These are phyloP conservation scores for Climacteris rufus DNA, from an alignment of 2,113 vertebrate species.

Conservation along the genomic window DNA sequence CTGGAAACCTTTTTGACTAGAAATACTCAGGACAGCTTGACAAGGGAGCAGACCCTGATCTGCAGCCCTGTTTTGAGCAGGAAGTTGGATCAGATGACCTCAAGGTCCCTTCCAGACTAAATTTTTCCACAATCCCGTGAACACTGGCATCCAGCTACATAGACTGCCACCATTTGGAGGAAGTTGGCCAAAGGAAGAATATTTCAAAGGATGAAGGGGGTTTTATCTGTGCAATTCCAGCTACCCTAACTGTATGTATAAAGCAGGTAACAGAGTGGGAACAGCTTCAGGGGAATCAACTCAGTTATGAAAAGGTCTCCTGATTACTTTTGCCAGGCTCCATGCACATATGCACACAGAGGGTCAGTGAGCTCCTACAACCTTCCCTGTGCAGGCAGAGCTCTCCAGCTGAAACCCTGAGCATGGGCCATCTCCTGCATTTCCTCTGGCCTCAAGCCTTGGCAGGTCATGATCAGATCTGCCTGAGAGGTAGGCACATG, in stretches of 20 bases:
- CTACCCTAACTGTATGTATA: not conserved
- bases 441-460: not conserved
- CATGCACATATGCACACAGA: rapidly evolving
- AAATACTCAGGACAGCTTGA: not conserved
- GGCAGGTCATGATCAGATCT: not conserved
- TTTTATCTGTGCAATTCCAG: not conserved
- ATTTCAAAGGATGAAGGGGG: not conserved
- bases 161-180: not conserved
- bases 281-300: not conserved
- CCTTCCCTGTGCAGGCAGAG: not conserved
- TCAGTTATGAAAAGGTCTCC: not conserved
- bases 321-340: not conserved
- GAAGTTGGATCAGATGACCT: not conserved
- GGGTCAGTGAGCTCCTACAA: not conserved
- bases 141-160: not conserved
- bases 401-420: not conserved
- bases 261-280: not conserved
- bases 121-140: not conserved
- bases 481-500: not conserved
- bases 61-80: not conserved
- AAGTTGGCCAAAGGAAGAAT: not conserved
- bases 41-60: not conserved
- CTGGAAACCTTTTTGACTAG: not conserved
- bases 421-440: no score
- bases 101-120: not conserved